Evolutionary conservation across 2,888 invertebrate species (phyloP).

Genomic region (Mythimna impura): DNA sequence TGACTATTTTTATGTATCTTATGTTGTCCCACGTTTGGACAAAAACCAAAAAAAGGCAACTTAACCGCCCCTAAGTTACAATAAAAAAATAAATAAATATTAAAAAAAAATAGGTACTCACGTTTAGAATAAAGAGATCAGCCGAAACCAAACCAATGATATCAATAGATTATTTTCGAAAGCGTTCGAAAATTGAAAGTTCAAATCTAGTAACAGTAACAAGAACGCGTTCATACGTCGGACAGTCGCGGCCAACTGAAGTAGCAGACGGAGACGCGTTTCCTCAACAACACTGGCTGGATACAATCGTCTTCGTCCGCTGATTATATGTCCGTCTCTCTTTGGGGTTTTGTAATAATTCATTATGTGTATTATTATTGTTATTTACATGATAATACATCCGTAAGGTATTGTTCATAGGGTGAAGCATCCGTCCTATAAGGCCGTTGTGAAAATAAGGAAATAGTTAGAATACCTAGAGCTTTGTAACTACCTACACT

Average conservation of each 20-base stretch:
- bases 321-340: constrained; percentile 33
- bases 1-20: too few species aligned
- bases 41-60: too few species aligned
- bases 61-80: too few species aligned
- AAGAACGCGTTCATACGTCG: constrained; percentile 54
- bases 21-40: too few species aligned
- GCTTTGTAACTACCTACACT: too few species aligned
- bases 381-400: constrained; percentile 40
- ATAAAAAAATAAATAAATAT: background rate
- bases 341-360: constrained; percentile 50
- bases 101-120: constrained; percentile 25
- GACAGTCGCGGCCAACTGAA: constrained; percentile 60
- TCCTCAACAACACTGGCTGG: constrained; percentile 28
- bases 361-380: constrained; percentile 6
- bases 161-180: constrained; percentile 26
- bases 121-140: constrained; percentile 12
- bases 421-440: background rate
- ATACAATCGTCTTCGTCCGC: constrained; percentile 11
- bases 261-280: constrained; percentile 41
- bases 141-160: constrained; percentile 24
- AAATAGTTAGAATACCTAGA: background rate
- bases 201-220: constrained; percentile 25
- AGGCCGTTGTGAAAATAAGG: constrained; percentile 22
- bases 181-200: constrained; percentile 43
- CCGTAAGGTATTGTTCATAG: constrained; percentile 3